Evolutionary conservation across 2,113 vertebrate species (phyloP).

Genomic region (Aldabrachelys gigantea): DNA sequence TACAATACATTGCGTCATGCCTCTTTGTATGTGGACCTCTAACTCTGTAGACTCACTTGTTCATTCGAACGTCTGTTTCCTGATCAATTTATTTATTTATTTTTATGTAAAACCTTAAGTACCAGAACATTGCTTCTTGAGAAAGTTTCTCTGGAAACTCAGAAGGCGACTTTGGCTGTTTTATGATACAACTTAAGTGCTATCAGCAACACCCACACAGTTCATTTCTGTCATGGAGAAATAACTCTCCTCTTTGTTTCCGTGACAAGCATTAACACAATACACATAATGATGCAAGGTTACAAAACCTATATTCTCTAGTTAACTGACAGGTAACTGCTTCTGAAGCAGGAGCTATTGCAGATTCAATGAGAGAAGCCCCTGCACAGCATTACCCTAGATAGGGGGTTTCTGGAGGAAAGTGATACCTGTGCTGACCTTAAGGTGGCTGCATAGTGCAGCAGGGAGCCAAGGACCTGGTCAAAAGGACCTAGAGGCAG

Average conservation of each 20-base stretch:
- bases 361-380: neutral
- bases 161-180: neutral
- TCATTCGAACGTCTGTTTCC: conserved; percentile 23
- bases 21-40: neutral
- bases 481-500: neutral
- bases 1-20: conserved; percentile 23
- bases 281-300: neutral
- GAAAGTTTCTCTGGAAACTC: neutral
- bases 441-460: neutral
- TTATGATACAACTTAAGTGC: neutral
- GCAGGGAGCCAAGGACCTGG: neutral
- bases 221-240: neutral
- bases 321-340: neutral
- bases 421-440: neutral
- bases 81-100: neutral
- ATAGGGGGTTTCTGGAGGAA: neutral
- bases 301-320: neutral
- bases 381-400: neutral
- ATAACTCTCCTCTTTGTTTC: neutral
- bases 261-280: neutral
- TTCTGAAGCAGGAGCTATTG: accelerated
- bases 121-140: neutral
- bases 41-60: conserved; percentile 13
- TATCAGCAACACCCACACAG: neutral
- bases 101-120: conserved; percentile 30